Conservation (phyloP, 2,797 vertebrate genomes). For the Lepilemur septentrionalis region DNA sequence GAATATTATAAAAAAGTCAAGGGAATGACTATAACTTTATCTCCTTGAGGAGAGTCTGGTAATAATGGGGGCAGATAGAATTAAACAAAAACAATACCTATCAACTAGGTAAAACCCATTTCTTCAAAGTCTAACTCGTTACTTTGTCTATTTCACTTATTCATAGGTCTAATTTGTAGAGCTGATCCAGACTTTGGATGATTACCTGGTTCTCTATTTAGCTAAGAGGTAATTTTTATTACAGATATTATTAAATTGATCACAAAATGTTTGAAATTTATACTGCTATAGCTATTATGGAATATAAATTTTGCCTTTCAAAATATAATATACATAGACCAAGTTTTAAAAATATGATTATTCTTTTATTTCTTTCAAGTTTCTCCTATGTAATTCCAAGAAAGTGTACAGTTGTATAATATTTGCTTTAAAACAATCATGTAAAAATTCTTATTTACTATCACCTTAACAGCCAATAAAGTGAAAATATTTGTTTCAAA, state of each 20-base stretch:
- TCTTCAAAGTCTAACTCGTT: neutral
- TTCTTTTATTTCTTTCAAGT: constrained; percentile 20
- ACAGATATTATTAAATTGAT: neutral
- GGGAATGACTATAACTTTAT: neutral
- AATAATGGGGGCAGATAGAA: neutral
- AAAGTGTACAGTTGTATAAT: neutral
- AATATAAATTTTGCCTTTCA: constrained; percentile 29
- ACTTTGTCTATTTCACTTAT: constrained; percentile 1
- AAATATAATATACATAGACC: neutral
- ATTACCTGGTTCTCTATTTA: neutral
- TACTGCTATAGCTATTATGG: neutral
- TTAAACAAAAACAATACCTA: constrained; percentile 23
- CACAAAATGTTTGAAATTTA: neutral
- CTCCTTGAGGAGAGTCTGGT: neutral
- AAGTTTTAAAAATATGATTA: constrained; percentile 36
- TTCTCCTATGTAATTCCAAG: constrained; percentile 25
- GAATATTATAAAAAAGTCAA: neutral
- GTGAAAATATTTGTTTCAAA: constrained; percentile 44
- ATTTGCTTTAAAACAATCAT: neutral
- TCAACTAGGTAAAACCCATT: neutral
- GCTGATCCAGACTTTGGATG: neutral
- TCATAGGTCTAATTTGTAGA: neutral
- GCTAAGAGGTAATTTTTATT: neutral
- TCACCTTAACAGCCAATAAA: constrained; percentile 42
- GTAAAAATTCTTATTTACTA: constrained; percentile 32